Conservation (phyloP, 2,888 invertebrate genomes). For the Odontocerum albicorne region DNA sequence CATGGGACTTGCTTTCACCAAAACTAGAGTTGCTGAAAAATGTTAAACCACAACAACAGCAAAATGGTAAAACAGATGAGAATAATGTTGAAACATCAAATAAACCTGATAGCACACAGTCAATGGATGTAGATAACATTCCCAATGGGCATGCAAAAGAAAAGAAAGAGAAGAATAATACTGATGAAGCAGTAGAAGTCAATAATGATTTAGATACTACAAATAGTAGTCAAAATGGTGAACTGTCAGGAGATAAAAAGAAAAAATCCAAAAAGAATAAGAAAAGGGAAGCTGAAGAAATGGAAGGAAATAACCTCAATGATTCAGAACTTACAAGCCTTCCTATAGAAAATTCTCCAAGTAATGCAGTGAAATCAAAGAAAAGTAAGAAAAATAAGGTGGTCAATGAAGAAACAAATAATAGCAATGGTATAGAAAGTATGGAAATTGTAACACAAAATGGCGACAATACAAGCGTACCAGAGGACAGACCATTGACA, state of each 20-base stretch:
- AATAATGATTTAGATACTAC: too few relatives aligned
- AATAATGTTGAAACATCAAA: not conserved
- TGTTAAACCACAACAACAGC: conserved; percentile 2
- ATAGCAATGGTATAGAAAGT: conserved; percentile 35
- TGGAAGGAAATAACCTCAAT: too few relatives aligned
- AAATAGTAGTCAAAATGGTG: too few relatives aligned
- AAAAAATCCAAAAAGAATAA: too few relatives aligned
- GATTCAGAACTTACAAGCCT: too few relatives aligned
- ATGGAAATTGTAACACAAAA: too few relatives aligned
- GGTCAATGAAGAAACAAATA: conserved; percentile 38
- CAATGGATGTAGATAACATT: too few relatives aligned
- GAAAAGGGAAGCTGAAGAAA: conserved; percentile 10
- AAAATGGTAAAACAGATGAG: conserved; percentile 12
- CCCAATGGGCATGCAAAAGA: conserved; percentile 11
- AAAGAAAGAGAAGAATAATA: conserved; percentile 26
- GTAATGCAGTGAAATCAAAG: too few relatives aligned
- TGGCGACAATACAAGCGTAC: conserved; percentile 41
- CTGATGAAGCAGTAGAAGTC: too few relatives aligned
- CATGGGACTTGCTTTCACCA: conserved; percentile 66
- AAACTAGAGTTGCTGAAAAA: conserved; percentile 55
- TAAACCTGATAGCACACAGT: conserved; percentile 37
- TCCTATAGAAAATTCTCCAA: conserved; percentile 2
- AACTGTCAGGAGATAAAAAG: too few relatives aligned
- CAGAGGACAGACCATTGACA: conserved; percentile 41
- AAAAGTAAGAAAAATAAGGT: conserved; percentile 43